phyloP scores from a whole-genome alignment of 1,140 invertebrate species.

The Conus betulinus region DNA sequence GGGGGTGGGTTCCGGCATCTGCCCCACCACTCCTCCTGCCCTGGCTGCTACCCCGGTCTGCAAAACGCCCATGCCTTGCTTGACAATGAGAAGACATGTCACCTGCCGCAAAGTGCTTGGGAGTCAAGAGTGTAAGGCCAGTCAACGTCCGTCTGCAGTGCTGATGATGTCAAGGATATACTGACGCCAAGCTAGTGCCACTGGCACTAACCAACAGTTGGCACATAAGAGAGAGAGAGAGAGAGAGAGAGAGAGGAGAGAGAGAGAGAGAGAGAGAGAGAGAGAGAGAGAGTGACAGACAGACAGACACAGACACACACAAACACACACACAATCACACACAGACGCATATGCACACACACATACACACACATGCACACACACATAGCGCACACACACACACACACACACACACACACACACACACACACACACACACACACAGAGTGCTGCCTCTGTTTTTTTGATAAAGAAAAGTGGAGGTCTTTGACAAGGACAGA shows the following conservation, averaged over 20 bases:
- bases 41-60: background rate
- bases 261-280: no score
- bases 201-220: no score
- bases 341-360: background rate
- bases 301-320: background rate
- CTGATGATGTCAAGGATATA: no score
- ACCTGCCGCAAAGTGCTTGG: no score
- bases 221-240: no score
- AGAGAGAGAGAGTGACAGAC: background rate
- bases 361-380: background rate
- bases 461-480: no score
- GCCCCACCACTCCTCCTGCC: background rate
- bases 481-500: no score
- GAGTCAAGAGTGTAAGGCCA: no score
- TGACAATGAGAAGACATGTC: no score
- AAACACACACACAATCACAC: conserved; percentile 4
- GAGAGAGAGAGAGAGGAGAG: no score
- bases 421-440: conserved; percentile 15
- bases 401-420: conserved; percentile 15
- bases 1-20: background rate
- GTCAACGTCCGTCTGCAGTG: no score
- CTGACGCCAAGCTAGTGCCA: no score
- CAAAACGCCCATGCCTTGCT: background rate
- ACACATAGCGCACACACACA: background rate
- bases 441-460: background rate